phyloP scores from a whole-genome alignment of 2,113 vertebrate genomes.

The Theropithecus gelada region DNA sequence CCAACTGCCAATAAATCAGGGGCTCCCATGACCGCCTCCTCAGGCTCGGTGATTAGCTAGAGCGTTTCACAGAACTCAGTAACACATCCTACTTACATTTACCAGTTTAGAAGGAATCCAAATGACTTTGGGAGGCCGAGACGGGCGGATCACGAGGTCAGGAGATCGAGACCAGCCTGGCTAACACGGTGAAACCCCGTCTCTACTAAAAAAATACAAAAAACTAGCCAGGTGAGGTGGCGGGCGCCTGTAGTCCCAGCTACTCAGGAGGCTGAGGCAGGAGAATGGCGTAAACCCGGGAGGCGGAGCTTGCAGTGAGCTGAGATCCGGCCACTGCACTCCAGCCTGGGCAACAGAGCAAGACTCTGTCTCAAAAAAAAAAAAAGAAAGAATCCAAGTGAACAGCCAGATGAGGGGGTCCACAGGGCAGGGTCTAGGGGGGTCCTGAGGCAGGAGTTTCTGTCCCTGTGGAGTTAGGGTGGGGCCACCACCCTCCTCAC shows the following conservation, averaged over 20 bases:
- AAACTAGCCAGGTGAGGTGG: too few relatives aligned
- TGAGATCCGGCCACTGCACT: too few relatives aligned
- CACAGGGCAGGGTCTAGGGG: neutral
- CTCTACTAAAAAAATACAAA: too few relatives aligned
- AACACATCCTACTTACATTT: neutral
- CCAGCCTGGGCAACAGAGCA: too few relatives aligned
- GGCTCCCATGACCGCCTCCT: neutral
- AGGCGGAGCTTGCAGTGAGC: too few relatives aligned
- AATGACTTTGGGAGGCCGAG: neutral
- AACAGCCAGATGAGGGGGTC: neutral
- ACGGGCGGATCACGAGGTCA: too few relatives aligned
- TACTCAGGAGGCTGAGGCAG: too few relatives aligned
- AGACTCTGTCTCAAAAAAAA: too few relatives aligned
- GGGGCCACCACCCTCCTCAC: neutral
- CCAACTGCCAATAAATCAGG: neutral
- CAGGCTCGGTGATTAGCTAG: neutral
- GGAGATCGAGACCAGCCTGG: too few relatives aligned
- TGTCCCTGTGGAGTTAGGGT: neutral
- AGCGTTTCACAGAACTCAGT: neutral
- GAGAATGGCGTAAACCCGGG: too few relatives aligned
- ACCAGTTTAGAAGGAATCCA: neutral
- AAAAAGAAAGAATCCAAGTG: neutral
- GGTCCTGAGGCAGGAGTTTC: neutral
- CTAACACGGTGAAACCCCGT: too few relatives aligned
- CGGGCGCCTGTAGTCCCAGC: too few relatives aligned